Conservation (phyloP, 2,888 invertebrate genomes). For the Arrhopalites spinosus region DNA sequence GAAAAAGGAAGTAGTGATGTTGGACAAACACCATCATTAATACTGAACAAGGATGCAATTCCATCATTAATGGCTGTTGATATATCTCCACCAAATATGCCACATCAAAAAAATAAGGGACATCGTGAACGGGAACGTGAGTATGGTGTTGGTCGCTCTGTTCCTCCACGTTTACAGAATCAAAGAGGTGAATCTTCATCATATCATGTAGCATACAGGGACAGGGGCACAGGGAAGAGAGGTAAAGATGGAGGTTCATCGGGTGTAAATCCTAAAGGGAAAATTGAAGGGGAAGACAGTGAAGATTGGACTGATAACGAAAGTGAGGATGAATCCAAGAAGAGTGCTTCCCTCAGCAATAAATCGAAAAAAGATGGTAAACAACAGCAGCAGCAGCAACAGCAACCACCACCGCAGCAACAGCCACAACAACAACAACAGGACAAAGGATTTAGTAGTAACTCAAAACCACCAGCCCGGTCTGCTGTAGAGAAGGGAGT, state of each 20-base stretch:
- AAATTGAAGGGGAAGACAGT: slow-evolving; percentile 27
- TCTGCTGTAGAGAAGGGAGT: slow-evolving; percentile 1
- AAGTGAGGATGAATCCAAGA: slow-evolving; percentile 48
- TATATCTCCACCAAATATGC: slow-evolving; percentile 36
- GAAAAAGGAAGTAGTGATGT: slow-evolving; percentile 12
- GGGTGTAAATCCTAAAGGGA: slow-evolving; percentile 35
- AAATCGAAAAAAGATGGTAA: slow-evolving; percentile 35
- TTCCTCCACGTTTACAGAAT: slow-evolving; percentile 33
- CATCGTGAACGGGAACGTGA: slow-evolving; percentile 28
- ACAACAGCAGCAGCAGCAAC: slow-evolving; percentile 9
- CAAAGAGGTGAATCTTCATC: slow-evolving; percentile 27
- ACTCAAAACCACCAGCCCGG: neutral
- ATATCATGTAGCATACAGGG: slow-evolving; percentile 25
- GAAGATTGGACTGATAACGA: slow-evolving; percentile 41
- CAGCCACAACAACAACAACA: slow-evolving; percentile 4
- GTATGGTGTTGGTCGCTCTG: neutral
- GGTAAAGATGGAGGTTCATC: slow-evolving; percentile 26
- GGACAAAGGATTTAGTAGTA: neutral
- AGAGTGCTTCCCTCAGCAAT: slow-evolving; percentile 19
- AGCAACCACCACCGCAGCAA: neutral
- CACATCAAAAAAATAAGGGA: slow-evolving; percentile 41
- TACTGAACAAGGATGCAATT: slow-evolving; percentile 15
- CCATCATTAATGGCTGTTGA: slow-evolving; percentile 37
- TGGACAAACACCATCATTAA: slow-evolving; percentile 18
- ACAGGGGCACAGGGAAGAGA: slow-evolving; percentile 36